Percentiles rank a stretch among this genome's conserved stretches.
Evolutionary conservation across 2,797 vertebrate species (phyloP).

Genomic region (Rhincodon typus): DNA sequence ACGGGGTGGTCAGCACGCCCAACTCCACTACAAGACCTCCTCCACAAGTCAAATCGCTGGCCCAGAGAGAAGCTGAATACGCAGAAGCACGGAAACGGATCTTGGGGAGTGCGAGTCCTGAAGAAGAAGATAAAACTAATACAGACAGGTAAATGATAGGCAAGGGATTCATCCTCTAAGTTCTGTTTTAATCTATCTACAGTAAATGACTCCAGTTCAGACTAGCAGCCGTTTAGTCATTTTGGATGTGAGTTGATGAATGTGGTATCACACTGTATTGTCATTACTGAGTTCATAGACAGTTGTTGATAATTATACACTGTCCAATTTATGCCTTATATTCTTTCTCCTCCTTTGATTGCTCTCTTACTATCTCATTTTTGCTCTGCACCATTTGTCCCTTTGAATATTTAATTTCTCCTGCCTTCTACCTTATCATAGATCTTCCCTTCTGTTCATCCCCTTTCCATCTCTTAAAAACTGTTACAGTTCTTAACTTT

Average conservation of each 20-base stretch:
- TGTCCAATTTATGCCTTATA: neutral
- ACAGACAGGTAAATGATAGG: conserved; percentile 65
- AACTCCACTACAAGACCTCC: conserved; percentile 69
- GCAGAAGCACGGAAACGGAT: conserved; percentile 92
- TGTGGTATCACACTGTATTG: neutral
- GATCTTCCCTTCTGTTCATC: neutral
- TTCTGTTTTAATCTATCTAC: neutral
- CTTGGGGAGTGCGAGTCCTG: conserved; percentile 86
- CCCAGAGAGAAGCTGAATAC: conserved; percentile 92
- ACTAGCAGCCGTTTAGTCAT: neutral
- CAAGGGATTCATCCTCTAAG: neutral
- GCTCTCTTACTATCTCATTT: neutral
- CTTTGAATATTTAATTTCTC: neutral
- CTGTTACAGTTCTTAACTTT: neutral
- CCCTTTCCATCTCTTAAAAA: neutral
- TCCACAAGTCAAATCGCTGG: conserved; percentile 85
- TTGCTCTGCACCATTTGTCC: neutral
- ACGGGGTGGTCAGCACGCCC: conserved; percentile 74
- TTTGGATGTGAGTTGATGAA: neutral
- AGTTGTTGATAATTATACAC: neutral
- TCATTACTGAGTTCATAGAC: neutral
- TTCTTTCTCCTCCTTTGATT: neutral
- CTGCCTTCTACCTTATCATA: neutral
- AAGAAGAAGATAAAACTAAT: conserved; percentile 84
- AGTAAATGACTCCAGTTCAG: neutral